Percentiles rank a stretch among this genome's conserved stretches.
These are phyloP conservation scores for Orientallactaga sibirica DNA, from an alignment of 2,797 vertebrate species.

Conservation along the genomic window DNA sequence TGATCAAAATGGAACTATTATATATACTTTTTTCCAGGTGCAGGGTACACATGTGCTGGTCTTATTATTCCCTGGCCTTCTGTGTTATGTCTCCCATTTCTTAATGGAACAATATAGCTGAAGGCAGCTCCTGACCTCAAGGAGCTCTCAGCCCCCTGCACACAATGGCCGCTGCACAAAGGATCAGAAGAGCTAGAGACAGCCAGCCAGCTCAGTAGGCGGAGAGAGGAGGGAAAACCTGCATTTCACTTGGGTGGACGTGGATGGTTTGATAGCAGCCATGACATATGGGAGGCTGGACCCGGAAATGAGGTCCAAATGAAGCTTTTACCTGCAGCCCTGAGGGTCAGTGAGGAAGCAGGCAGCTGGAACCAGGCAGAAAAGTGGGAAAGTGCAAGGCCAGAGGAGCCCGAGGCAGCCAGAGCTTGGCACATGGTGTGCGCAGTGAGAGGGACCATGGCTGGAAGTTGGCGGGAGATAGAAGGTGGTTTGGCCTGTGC, in stretches of 20 bases:
- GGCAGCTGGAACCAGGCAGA: background rate
- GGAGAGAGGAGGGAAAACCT: background rate
- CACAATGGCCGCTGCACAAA: accelerated
- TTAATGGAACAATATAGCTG: background rate
- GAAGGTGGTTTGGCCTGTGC: background rate
- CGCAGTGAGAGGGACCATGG: background rate
- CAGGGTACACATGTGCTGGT: background rate
- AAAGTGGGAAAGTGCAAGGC: background rate
- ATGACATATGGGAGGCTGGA: background rate
- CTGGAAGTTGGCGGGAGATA: background rate
- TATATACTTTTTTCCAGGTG: background rate
- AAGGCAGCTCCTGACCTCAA: background rate
- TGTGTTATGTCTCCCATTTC: background rate
- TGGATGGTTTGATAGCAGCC: background rate
- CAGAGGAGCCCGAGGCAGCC: background rate
- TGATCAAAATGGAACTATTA: background rate
- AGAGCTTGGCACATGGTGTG: background rate
- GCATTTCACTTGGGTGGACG: background rate
- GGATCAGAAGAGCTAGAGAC: background rate
- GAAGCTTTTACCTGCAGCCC: background rate
- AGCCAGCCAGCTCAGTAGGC: background rate
- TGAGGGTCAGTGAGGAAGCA: background rate
- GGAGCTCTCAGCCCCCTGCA: background rate
- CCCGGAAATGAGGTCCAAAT: background rate
- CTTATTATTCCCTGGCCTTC: background rate